A percentile compares a stretch with the other conserved stretches of the same genome.
Evolutionary conservation across 1,140 invertebrate species (phyloP).

Genomic region (Drosophila sucinea): DNA sequence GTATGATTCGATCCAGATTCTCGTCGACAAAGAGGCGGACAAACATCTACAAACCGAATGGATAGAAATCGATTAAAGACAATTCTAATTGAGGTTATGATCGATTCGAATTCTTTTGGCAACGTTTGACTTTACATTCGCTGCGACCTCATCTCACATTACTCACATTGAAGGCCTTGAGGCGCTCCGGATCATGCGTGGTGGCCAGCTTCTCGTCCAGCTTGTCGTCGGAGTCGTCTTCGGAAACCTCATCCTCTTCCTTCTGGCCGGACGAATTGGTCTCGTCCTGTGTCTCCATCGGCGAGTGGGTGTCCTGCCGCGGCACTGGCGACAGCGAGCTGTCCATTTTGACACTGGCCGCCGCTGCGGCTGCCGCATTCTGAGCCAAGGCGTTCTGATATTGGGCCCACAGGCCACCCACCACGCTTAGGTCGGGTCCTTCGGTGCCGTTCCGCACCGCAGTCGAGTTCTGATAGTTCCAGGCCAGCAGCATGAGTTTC

Average conservation of each 20-base stretch:
- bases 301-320: conserved; percentile 68
- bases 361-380: conserved; percentile 71
- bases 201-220: conserved; percentile 89
- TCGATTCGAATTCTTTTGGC: conserved; percentile 53
- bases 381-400: conserved; percentile 85
- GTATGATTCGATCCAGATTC: conserved; percentile 97
- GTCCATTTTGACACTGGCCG: conserved; percentile 68
- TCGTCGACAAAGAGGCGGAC: conserved; percentile 98
- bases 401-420: conserved; percentile 91
- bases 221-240: conserved; percentile 95
- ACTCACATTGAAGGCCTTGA: conserved; percentile 98
- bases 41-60: conserved; percentile 92
- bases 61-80: conserved; percentile 16
- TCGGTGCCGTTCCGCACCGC: conserved; percentile 83
- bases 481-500: conserved; percentile 92
- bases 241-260: conserved; percentile 95
- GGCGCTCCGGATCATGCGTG: conserved; percentile 96
- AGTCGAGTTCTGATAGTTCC: conserved; percentile 91
- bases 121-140: conserved; percentile 78
- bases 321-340: conserved; percentile 78
- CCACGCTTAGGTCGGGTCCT: conserved; percentile 83
- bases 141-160: conserved; percentile 45
- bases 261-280: conserved; percentile 96
- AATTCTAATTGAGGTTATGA: neutral
- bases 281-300: conserved; percentile 92